Evolutionary conservation across 2,888 invertebrate genomes (phyloP).

Genomic region (Caenorhabditis wallacei): DNA sequence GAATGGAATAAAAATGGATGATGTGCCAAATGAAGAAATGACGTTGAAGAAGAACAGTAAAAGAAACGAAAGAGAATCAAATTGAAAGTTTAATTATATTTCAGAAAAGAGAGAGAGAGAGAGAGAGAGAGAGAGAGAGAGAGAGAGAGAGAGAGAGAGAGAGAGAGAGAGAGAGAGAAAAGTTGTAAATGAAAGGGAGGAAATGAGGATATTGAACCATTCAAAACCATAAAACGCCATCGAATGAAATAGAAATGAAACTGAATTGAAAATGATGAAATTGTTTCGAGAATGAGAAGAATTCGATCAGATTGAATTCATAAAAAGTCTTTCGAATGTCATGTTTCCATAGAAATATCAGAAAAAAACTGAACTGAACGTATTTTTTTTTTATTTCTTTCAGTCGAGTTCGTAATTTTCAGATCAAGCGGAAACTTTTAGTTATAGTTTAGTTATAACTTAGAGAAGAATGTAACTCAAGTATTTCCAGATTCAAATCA

Average conservation of each 20-base stretch:
- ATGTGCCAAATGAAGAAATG: slow-evolving; percentile 44
- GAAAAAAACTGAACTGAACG: no score
- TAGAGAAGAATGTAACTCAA: no score
- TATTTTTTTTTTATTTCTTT: no score
- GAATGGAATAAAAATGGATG: slow-evolving; percentile 37
- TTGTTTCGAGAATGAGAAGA: not conserved
- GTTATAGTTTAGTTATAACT: no score
- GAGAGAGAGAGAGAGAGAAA: not conserved
- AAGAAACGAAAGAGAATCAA: no score
- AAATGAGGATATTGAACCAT: not conserved
- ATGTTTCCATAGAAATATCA: no score
- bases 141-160: not conserved
- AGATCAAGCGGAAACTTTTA: no score
- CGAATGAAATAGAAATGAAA: not conserved
- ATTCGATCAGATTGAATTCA: no score
- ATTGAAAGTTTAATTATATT: slow-evolving; percentile 25
- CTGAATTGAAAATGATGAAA: not conserved
- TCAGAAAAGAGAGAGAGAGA: not conserved
- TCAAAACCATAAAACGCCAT: slow-evolving; percentile 20
- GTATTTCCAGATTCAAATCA: no score
- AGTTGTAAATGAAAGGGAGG: no score
- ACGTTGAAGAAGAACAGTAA: slow-evolving; percentile 2
- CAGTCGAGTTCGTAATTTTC: no score
- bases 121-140: not conserved
- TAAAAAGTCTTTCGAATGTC: no score